Evolutionary conservation across 2,888 invertebrate genomes (phyloP), one percentile per base, ranked within the genome.

Genomic region (Hymenopus coronatus): DNA sequence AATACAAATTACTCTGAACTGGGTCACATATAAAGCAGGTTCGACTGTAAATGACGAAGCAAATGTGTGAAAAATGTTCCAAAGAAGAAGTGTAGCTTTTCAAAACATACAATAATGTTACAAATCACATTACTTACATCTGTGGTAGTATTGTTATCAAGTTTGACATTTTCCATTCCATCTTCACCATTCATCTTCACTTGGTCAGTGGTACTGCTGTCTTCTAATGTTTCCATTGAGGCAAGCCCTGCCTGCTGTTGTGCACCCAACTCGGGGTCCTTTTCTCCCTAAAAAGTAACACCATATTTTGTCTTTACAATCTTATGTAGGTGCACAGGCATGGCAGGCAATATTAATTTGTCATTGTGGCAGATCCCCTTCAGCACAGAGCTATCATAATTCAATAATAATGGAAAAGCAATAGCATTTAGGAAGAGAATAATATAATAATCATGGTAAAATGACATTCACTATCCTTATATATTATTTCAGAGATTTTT

Each of bases 141-240:
- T 84, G 94, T 93, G 12, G 54, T 3, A 20, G 54, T 70, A 25
- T 70, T 70, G 54, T 70, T 70, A 91, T 96, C 96, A 90, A 96
- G 93, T 92, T 96, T 96, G 9, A 97, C 94, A 91, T 95, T 96
- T 92, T 96, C 97, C 94, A 97, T 94, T 46, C 96, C 97, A 92
- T 93, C 94, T 90, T 95, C 95, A 89, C 96, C 96, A 28, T 89
- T 89, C 87, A 87, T 81, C 8, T 88, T 94, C 93, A 88, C 89
- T 28, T 88, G 85, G 8, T 89, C 89, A 9, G 87, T 89, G n/a
- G 87, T 89, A 3, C 82, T 84, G 91, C 96, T 96, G 91, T 97
- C 97, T 92, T 97, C 97, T 84, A 97, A 93, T 0, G 97, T 97
- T 93, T 97, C 97, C 95, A 96, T 96, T 9, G 97, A 97, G 1